These are phyloP conservation scores for Magallana angulata DNA, from an alignment of 1,140 invertebrate species.

Conservation along the genomic window DNA sequence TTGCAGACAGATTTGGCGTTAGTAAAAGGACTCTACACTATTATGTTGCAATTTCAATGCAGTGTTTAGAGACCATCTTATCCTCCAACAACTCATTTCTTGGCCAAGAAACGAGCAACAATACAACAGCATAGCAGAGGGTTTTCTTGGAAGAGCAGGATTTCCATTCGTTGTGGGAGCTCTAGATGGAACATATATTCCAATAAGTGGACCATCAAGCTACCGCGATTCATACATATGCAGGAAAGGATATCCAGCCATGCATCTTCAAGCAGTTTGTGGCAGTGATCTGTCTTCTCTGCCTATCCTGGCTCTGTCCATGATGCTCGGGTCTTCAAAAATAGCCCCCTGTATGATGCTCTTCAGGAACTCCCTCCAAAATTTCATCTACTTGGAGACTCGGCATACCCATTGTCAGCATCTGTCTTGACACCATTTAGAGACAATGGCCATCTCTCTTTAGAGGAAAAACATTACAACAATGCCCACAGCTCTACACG, in stretches of 20 bases:
- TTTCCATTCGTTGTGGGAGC: background rate
- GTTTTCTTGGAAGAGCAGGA: constrained; percentile 11
- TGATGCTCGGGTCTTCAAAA: constrained; percentile 54
- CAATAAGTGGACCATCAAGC: constrained; percentile 45
- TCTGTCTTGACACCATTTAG: constrained; percentile 33
- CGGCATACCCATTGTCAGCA: background rate
- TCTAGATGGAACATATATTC: constrained; percentile 55
- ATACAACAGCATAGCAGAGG: background rate
- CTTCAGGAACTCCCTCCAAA: background rate
- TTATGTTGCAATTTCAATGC: background rate
- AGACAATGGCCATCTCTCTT: constrained; percentile 20
- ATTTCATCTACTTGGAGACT: constrained; percentile 20
- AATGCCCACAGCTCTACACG: background rate
- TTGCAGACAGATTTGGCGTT: constrained; percentile 55
- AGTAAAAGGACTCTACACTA: constrained; percentile 41
- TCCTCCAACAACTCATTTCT: background rate
- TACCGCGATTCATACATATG: constrained; percentile 52
- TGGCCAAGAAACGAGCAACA: background rate
- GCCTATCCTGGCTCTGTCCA: constrained; percentile 57
- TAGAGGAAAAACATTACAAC: constrained; percentile 25
- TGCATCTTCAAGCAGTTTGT: constrained; percentile 58
- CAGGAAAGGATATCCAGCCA: constrained; percentile 49
- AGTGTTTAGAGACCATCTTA: background rate
- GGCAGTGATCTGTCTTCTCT: constrained; percentile 46
- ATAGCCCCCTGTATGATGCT: constrained; percentile 42